Percentiles rank a stretch among this genome's conserved stretches.
Conservation (phyloP, 2,888 invertebrate genomes). For the Caenorhabditis sp. region DNA sequence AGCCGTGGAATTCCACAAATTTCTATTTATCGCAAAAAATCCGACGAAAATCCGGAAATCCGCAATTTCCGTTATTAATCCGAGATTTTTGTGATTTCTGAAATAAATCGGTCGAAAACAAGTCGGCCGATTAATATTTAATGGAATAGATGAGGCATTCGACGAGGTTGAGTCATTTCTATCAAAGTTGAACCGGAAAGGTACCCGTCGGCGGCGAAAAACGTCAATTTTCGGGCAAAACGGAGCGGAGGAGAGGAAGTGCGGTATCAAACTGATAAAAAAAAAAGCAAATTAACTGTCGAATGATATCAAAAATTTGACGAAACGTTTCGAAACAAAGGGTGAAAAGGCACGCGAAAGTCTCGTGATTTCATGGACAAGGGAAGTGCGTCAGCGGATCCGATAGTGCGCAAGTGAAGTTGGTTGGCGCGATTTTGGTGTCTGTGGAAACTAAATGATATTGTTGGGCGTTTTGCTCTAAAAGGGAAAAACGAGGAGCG, state of each 20-base stretch:
- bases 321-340: constrained; percentile 23
- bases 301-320: background rate
- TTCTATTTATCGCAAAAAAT: background rate
- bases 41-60: constrained; percentile 2
- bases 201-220: background rate
- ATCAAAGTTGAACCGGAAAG: no score
- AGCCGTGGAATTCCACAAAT: no score
- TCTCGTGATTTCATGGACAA: constrained; percentile 3
- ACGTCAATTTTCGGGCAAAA: background rate
- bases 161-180: no score
- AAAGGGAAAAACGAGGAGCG: no score
- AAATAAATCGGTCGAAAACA: no score
- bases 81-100: no score
- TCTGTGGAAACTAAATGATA: background rate
- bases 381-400: constrained; percentile 10
- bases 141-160: no score
- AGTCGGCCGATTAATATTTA: no score
- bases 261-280: background rate
- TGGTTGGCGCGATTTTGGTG: background rate
- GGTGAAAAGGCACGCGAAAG: background rate
- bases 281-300: background rate
- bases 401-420: background rate
- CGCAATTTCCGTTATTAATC: background rate
- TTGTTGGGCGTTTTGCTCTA: no score
- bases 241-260: no score